phyloP scores from a whole-genome alignment of 2,797 vertebrate genomes.

The Danio tinwini region DNA sequence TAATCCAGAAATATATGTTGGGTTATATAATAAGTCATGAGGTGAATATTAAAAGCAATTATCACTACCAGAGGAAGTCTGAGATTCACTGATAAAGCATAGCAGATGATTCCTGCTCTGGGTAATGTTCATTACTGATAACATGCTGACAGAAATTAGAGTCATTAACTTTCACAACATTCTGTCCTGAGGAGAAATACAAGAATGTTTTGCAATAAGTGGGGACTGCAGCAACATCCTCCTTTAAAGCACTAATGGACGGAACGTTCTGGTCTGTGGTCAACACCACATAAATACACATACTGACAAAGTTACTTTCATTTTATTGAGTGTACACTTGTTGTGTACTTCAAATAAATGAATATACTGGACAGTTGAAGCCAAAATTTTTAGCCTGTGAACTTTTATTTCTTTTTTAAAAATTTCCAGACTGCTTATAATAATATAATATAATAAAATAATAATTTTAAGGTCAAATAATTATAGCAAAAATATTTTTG shows the following conservation, averaged over 20 bases:
- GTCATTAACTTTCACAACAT: slow-evolving; percentile 8
- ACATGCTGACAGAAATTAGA: not conserved
- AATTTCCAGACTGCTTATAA: too few species aligned
- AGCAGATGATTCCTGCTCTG: not conserved
- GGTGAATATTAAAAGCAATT: slow-evolving; percentile 4
- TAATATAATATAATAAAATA: too few species aligned
- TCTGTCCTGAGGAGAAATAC: slow-evolving; percentile 20
- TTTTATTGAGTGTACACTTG: not conserved
- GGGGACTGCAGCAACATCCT: not conserved
- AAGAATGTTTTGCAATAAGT: slow-evolving; percentile 5
- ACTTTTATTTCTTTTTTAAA: too few species aligned
- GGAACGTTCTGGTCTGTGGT: slow-evolving; percentile 14
- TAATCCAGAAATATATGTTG: slow-evolving; percentile 1
- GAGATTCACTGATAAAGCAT: not conserved
- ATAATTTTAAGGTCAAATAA: too few species aligned
- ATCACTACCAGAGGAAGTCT: not conserved
- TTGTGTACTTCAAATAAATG: not conserved
- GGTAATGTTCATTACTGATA: slow-evolving; percentile 15
- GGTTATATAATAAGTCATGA: not conserved
- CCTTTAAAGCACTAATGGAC: not conserved
- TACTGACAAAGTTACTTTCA: not conserved
- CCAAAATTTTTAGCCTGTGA: too few species aligned
- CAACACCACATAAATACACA: not conserved
- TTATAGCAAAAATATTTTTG: too few species aligned
- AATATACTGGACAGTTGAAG: too few species aligned